These are phyloP conservation scores for Gymnopithys bicolor DNA, from an alignment of 2,797 vertebrate genomes.

Conservation along the genomic window DNA sequence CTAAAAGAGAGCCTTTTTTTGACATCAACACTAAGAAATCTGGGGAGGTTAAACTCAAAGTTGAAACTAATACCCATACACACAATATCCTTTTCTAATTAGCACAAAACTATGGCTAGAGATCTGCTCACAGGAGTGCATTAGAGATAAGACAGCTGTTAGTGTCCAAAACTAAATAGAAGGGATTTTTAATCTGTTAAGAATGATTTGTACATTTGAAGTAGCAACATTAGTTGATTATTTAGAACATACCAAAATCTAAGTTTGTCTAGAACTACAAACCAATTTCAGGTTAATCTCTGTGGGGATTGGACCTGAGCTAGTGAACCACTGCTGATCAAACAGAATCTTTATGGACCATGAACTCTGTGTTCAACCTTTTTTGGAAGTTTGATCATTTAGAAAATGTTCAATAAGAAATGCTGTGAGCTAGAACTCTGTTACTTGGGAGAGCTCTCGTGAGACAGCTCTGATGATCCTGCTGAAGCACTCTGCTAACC, in stretches of 20 bases:
- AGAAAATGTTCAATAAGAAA: not conserved
- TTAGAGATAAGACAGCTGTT: not conserved
- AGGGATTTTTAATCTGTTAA: not conserved
- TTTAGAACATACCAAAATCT: not conserved
- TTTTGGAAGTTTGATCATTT: not conserved
- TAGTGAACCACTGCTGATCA: not conserved
- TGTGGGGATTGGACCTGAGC: not conserved
- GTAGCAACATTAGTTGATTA: not conserved
- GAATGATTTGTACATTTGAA: not conserved
- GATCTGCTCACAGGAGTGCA: not conserved
- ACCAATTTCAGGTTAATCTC: not conserved
- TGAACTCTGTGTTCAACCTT: not conserved
- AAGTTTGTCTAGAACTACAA: not conserved
- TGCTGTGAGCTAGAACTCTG: not conserved
- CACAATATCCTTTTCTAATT: not conserved
- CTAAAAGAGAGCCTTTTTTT: not conserved
- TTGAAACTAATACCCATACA: not conserved
- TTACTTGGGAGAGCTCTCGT: not conserved
- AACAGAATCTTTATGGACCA: not conserved
- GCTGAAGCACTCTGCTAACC: not conserved
- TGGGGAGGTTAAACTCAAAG: not conserved
- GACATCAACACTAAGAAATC: not conserved
- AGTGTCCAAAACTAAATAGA: not conserved
- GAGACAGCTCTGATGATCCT: not conserved
- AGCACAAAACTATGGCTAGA: not conserved